A percentile compares a stretch with the other conserved stretches of the same genome.
Conservation (phyloP, 2,888 invertebrate species). For the Pseudolycoriella hygida region DNA sequence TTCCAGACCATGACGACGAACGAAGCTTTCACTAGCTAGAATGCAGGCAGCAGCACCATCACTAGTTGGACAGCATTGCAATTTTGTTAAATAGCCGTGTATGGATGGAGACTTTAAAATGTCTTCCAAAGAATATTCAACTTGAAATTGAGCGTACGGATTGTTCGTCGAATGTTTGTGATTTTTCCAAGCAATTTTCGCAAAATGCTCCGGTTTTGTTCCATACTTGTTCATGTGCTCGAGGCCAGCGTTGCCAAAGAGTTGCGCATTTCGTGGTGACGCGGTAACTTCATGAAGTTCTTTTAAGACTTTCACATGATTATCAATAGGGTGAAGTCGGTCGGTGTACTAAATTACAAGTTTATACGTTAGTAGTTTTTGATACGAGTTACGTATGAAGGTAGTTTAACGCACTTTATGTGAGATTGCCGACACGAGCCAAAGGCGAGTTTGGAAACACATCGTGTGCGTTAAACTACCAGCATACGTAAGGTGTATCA, state of each 20-base stretch:
- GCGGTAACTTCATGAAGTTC: conserved; percentile 63
- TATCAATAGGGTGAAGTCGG: conserved; percentile 78
- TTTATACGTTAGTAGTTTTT: too few relatives aligned
- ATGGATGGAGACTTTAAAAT: conserved; percentile 75
- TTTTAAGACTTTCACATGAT: conserved; percentile 62
- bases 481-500: too few relatives aligned
- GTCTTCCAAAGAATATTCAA: conserved; percentile 80
- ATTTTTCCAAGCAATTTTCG: conserved; percentile 95
- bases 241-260: conserved; percentile 82
- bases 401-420: too few relatives aligned
- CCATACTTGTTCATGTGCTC: conserved; percentile 83
- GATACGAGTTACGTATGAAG: too few relatives aligned
- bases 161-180: conserved; percentile 94
- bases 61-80: conserved; percentile 96
- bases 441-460: too few relatives aligned
- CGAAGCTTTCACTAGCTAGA: conserved; percentile 81
- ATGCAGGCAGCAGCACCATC: conserved; percentile 95
- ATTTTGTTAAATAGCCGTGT: conserved; percentile 81
- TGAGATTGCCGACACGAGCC: too few relatives aligned
- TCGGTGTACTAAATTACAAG: conserved; percentile 54
- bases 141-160: conserved; percentile 90
- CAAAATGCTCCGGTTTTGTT: conserved; percentile 80
- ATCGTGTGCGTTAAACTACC: too few relatives aligned
- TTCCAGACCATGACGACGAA: conserved; percentile 66
- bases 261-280: conserved; percentile 72